phyloP scores from a whole-genome alignment of 2,113 vertebrate genomes.

The Colius striatus region DNA sequence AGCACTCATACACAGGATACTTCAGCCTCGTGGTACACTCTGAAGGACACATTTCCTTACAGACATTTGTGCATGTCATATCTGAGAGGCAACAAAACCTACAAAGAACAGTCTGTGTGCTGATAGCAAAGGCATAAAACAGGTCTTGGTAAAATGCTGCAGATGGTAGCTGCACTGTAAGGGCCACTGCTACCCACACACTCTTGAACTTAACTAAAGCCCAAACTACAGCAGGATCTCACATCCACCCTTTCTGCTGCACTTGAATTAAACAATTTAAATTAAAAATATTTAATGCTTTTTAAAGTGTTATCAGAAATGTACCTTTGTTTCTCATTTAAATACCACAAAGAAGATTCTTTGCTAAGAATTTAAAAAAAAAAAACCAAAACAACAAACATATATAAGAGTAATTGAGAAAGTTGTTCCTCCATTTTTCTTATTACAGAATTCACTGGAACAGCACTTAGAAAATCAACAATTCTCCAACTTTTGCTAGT shows the following conservation, averaged over 20 bases:
- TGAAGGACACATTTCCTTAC: not conserved
- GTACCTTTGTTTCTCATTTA: not conserved
- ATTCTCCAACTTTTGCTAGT: not conserved
- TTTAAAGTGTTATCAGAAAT: not conserved
- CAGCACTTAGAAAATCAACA: not conserved
- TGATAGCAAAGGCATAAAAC: not conserved
- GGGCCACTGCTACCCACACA: not conserved
- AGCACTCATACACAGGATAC: not conserved
- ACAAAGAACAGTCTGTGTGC: no score
- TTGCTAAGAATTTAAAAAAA: not conserved
- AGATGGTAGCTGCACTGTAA: not conserved
- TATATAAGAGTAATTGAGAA: not conserved
- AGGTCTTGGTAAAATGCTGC: not conserved
- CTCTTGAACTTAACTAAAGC: not conserved
- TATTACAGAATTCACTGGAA: not conserved
- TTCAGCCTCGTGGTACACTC: not conserved
- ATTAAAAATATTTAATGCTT: not conserved
- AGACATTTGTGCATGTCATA: not conserved
- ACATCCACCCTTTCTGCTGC: not conserved
- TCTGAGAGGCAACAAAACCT: not conserved
- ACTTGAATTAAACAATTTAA: not conserved
- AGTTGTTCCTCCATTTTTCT: not conserved
- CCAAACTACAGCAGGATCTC: not conserved
- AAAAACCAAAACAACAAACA: not conserved
- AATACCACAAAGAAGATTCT: not conserved